These are phyloP conservation scores for Nannoperca australis DNA, from an alignment of 2,797 vertebrate genomes.

Conservation along the genomic window DNA sequence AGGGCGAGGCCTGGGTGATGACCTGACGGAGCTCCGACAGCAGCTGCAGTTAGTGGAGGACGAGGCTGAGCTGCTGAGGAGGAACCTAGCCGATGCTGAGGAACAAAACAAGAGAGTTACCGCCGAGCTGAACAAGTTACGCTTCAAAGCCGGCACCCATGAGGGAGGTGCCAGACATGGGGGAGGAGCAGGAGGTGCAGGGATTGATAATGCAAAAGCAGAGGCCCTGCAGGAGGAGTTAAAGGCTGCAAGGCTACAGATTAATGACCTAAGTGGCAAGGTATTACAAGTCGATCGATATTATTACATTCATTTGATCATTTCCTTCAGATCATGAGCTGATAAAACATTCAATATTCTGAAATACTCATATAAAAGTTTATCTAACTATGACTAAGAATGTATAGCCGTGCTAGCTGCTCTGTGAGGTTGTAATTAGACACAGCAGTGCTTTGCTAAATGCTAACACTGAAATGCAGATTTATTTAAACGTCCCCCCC, in stretches of 20 bases:
- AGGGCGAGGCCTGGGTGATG: conserved; percentile 90
- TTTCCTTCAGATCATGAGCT: background rate
- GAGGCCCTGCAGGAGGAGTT: conserved; percentile 96
- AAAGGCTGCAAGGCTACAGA: conserved; percentile 94
- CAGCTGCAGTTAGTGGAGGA: conserved; percentile 97
- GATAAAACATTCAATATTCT: background rate
- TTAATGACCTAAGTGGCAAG: conserved; percentile 97
- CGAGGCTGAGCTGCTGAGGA: conserved; percentile 94
- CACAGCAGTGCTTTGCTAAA: background rate
- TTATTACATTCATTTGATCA: background rate
- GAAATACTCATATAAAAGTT: background rate
- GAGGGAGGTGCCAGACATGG: conserved; percentile 88
- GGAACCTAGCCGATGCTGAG: conserved; percentile 93
- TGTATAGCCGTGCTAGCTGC: background rate
- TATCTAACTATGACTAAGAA: background rate
- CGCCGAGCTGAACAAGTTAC: conserved; percentile 92
- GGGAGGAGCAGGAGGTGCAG: conserved; percentile 65
- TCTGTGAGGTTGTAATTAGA: background rate
- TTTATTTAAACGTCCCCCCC: too few species aligned
- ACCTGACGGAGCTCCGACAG: conserved; percentile 93
- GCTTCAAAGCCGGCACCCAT: conserved; percentile 91
- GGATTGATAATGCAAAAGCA: conserved; percentile 87
- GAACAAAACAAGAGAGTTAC: conserved; percentile 95
- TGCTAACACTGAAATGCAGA: too few species aligned
- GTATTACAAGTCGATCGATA: conserved; percentile 58